Evolutionary conservation across 2,797 vertebrate species (phyloP), one percentile per base, ranked within the genome.

Genomic region (Smutsia gigantea): DNA sequence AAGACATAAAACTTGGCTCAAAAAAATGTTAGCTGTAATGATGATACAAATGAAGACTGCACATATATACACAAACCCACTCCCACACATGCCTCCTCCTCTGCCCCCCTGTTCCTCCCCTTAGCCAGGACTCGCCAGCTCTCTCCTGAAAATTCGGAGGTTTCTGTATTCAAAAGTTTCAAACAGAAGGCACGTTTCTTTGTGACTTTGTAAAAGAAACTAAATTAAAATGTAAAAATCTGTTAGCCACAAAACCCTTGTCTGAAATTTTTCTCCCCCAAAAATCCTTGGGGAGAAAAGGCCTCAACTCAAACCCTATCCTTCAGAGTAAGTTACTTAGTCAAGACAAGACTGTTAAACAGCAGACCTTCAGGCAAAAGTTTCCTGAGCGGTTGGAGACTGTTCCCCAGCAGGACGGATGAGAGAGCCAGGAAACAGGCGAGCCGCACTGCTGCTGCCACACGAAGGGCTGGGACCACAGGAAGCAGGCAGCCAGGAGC

Each of bases 401-500:
- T 2, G 17, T 11, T 53, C 34, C 17, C 37, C 27, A 17, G 77
- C 21, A 23, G 9, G 37, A 17, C 79, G 29, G 31, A 1, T 0
- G 31, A n/a, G 10, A 55, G 34, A 23, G 31, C 31, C 49, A n/a
- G 25, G 63, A 25, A 42, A 18, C 77, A 6, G 2, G 0, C 64
- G 25, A n/a, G 39, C 25, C 1, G 8, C 2, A 10, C 13, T 2
- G 14, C 1, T 7, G 53, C 78, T 31, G 23, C 4, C 11, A 7
- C 17, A 31, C 7, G 1, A 37, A 53, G 42, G 51, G 4, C 0
- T 2, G 7, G 61, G 18, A 3, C 72, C 29, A 1, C 29, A 31
- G 17, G 34, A 0, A 7, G 31, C 31, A 9, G 18, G 17, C 18
- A 0, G 31, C 49, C 4, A 3, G 0, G 7, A 19, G 11, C 3